Evolutionary conservation across 1,140 invertebrate genomes (phyloP).

Genomic region (Pogonomyrmex barbatus): DNA sequence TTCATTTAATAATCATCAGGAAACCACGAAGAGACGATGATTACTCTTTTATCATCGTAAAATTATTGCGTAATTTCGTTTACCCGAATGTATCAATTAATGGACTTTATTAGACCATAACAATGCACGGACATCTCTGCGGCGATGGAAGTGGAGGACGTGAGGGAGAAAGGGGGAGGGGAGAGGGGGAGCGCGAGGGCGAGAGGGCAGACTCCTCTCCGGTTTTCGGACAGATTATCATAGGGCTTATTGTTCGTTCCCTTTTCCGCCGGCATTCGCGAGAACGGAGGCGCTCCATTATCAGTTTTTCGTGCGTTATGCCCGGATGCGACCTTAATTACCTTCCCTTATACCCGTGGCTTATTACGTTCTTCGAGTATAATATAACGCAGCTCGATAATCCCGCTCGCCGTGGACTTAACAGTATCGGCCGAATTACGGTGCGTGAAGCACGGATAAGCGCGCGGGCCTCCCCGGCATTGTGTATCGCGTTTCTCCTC

Average conservation of each 20-base stretch:
- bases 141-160: not conserved
- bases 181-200: not conserved
- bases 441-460: not conserved
- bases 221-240: constrained; percentile 48
- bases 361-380: constrained; percentile 28
- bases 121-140: not conserved
- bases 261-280: not conserved
- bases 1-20: constrained; percentile 30
- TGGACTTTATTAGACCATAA: not conserved
- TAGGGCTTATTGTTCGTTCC: constrained; percentile 40
- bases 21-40: constrained; percentile 9
- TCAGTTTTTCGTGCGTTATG: constrained; percentile 56
- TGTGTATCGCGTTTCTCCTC: not conserved
- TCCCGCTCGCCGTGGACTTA: constrained; percentile 34
- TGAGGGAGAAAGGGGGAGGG: too few relatives aligned
- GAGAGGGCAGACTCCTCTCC: not conserved
- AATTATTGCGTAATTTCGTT: constrained; percentile 12
- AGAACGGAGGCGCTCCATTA: constrained; percentile 36
- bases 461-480: not conserved
- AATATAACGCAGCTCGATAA: constrained; percentile 54
- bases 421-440: constrained; percentile 49
- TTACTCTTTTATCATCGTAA: constrained; percentile 22
- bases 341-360: constrained; percentile 37
- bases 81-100: not conserved
- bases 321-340: constrained; percentile 50